Evolutionary conservation across 2,888 invertebrate species (phyloP), one percentile per base, ranked within the genome.

Genomic region (Drosophila eohydei): DNA sequence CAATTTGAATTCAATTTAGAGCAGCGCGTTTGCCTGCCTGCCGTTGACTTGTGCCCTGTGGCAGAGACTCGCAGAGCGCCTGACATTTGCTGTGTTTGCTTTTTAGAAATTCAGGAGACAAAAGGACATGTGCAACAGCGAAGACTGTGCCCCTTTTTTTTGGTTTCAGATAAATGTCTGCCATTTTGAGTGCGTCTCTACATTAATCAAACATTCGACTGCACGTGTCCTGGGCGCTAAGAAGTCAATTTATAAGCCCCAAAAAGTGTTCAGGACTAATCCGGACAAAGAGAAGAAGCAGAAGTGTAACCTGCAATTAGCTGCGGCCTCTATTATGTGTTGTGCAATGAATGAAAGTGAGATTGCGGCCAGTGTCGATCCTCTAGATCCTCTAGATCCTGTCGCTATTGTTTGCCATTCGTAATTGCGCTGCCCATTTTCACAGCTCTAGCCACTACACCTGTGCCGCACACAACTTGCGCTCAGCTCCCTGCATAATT

Each of bases 1-100:
- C 77, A 80, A 89, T 90, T 91, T 89, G 83, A 90, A 91, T 90
- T 86, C 81, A 89, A 92, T 91, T 92, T 88, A 85, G 91, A 82
- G 87, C 81, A 90, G 58, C n/a, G 50, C 5, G 51, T 36, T 16
- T 12, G 48, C 12, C 34, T 14, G 26, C 61, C 21, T 12, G 64
- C 62, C 38, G n/a, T 88, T 88, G 90, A 83, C 90, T 87, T 88
- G 90, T 80, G 86, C 78, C 83, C 62, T 58, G 50, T 63, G 72
- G 68, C 71, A 68, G 34, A 28, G 11, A 5, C 43, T 21, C 38
- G 38, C 66, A 65, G 50, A 50, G 50, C 63, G 21, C 4, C 46
- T 48, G 70, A 67, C 82, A 80, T 71, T 83, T 60, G 70, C 71
- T 71, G 71, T 88, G 74, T 78, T 88, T 82, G 71, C 66, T 56